These are phyloP conservation scores for Tridacna crocea DNA, from an alignment of 2,888 invertebrate species.

Conservation along the genomic window DNA sequence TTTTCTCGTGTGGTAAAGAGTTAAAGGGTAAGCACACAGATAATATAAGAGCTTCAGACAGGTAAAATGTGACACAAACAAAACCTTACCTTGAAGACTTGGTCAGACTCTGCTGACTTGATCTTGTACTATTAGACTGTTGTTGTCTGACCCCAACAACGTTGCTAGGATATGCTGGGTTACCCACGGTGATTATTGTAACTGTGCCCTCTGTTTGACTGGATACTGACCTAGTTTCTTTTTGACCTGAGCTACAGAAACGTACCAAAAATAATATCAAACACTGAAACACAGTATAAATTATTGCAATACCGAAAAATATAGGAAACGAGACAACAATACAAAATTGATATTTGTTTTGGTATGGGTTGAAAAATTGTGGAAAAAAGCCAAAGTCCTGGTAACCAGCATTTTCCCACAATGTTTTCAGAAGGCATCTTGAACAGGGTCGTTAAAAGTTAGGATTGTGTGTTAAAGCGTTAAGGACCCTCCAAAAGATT, in stretches of 20 bases:
- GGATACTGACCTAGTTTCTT: constrained; percentile 77
- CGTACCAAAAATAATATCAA: too few species aligned
- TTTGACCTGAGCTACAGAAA: constrained; percentile 55
- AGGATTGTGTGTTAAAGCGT: background rate
- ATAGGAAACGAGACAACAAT: too few species aligned
- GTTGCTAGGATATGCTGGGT: constrained; percentile 77
- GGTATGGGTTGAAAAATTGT: background rate
- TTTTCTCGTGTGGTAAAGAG: too few species aligned
- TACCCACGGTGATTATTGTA: constrained; percentile 82
- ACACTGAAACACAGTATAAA: too few species aligned
- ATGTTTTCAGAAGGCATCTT: background rate
- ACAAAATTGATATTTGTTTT: too few species aligned
- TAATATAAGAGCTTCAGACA: too few species aligned
- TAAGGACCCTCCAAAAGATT: background rate
- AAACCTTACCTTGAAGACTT: constrained; percentile 70
- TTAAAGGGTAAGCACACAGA: too few species aligned
- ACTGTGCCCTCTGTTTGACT: constrained; percentile 83
- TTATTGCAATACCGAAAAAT: too few species aligned
- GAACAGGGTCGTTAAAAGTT: too few species aligned
- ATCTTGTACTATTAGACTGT: constrained; percentile 65
- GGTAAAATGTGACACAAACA: too few species aligned
- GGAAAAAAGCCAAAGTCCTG: background rate
- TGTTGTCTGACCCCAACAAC: constrained; percentile 73
- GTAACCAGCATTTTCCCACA: background rate
- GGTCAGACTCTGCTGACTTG: constrained; percentile 75